Base-by-base conservation (phyloP, 2,113 vertebrate genomes). In the Hypanus sabinus region DNA sequence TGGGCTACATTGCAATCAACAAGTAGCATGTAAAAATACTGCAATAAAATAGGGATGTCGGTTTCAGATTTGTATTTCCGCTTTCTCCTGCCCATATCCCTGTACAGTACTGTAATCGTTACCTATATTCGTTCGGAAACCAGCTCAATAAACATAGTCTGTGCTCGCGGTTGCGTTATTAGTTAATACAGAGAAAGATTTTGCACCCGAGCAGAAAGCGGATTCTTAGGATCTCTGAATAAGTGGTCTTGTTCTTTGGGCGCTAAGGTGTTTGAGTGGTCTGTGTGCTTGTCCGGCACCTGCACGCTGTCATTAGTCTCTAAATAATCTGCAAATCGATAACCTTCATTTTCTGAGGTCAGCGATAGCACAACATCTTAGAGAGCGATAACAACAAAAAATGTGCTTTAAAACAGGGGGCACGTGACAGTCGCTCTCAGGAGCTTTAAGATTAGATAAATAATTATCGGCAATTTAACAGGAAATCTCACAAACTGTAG, bases 311-410 rank as follows among this genome's bases (percentile, higher is more conserved):
- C 62, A 65, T 30, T n/a, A 65, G 57, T 88, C 57, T 62, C 62
- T 88, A 62, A 88, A n/a, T 88, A 62, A 88, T 33, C 85, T 88
- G 30, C 85, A 88, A 65, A 33, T 62, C 85, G 30, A 62, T 65
- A 87, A 55, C 83, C 57, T 30, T 57, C 55, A 30, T 88, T 88
- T 88, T 85, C 46, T 88, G 85, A 62, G 57, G 30, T 60, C 85
- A 88, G 27, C 12, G 30, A 62, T 33, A 88, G 30, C 57, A 62
- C 30, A 60, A 60, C 11, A 88, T 62, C 85, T 0, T 70, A 60
- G 24, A 30, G 27, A 62, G 14, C 27, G 65, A 62, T n/a, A 81
- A 5, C 36, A 38, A 81, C 5, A 38, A 16, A 60, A 14, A 88
- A 88, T 24, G 12, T 0, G 60, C 2, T 88, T 33, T 88, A 88